Percentiles rank a stretch among this genome's conserved stretches.
These are phyloP conservation scores for Aplysia californica DNA, from an alignment of 1,140 invertebrate genomes.

Conservation along the genomic window DNA sequence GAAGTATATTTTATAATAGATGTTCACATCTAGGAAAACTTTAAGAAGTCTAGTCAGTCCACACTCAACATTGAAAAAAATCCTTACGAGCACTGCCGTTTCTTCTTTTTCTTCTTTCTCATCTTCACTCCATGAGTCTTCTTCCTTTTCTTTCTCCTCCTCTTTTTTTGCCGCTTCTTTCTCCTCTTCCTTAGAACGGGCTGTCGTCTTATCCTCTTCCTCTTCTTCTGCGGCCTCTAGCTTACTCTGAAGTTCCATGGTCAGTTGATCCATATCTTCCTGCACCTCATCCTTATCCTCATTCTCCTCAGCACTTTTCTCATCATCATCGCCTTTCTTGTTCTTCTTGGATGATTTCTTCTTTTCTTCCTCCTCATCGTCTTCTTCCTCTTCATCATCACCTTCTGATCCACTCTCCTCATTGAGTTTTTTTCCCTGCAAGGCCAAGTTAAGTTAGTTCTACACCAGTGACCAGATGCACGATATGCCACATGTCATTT, in stretches of 20 bases:
- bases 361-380: not conserved
- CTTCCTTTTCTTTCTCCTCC: not conserved
- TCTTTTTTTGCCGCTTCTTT: not conserved
- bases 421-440: not conserved
- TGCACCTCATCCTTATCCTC: not conserved
- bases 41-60: too few species aligned
- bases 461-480: too few species aligned
- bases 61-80: too few species aligned
- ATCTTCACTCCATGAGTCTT: not conserved
- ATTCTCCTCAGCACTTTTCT: not conserved
- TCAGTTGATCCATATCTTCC: too few species aligned
- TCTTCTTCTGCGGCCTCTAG: too few species aligned
- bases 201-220: not conserved
- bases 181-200: not conserved
- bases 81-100: too few species aligned
- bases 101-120: too few species aligned
- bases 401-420: not conserved
- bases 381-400: not conserved
- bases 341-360: not conserved
- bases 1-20: too few species aligned
- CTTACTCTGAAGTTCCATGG: too few species aligned
- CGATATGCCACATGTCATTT: too few species aligned
- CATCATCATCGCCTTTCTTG: not conserved
- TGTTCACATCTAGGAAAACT: too few species aligned
- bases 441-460: not conserved